Evolutionary conservation across 37 sponge, comb jelly and placozoan genomes (phyloP).

Genomic region (Halichondria panicea): DNA sequence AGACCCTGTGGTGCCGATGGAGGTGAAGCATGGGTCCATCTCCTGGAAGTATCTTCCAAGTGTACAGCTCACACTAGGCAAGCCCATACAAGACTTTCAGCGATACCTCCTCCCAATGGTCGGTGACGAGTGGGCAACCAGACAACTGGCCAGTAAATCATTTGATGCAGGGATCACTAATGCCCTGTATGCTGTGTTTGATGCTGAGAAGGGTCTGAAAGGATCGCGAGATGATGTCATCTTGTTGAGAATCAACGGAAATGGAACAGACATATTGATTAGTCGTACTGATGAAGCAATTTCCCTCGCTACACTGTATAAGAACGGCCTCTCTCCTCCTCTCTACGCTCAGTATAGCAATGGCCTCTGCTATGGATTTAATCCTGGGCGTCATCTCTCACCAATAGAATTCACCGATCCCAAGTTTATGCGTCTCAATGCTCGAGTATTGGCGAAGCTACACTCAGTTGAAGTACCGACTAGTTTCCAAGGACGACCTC

Average conservation of each 20-base stretch:
- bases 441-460: slow-evolving; percentile 63
- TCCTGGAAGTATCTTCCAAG: slow-evolving; percentile 1
- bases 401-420: slow-evolving; percentile 40
- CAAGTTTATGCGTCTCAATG: slow-evolving; percentile 28
- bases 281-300: slow-evolving; percentile 45
- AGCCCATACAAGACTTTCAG: slow-evolving; percentile 16
- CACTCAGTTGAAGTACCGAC: slow-evolving; percentile 33
- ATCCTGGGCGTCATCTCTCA: slow-evolving; percentile 44
- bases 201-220: background rate
- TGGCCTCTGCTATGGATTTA: slow-evolving; percentile 60
- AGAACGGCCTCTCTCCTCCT: slow-evolving; percentile 24
- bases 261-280: slow-evolving; percentile 67
- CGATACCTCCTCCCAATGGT: slow-evolving; percentile 9
- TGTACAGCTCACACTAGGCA: background rate
- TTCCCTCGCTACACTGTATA: slow-evolving; percentile 18
- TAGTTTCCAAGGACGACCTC: background rate
- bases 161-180: slow-evolving; percentile 60
- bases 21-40: too few relatives aligned
- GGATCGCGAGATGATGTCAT: slow-evolving; percentile 21
- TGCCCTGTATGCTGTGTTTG: slow-evolving; percentile 43
- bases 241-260: slow-evolving; percentile 72
- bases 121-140: slow-evolving; percentile 21
- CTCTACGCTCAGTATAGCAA: slow-evolving; percentile 57
- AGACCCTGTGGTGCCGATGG: too few relatives aligned
- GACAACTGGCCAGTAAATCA: background rate